A percentile compares a stretch with the other conserved stretches of the same genome.
Conservation (phyloP, 2,888 invertebrate species). For the Chalcosyrphus nemorum region DNA sequence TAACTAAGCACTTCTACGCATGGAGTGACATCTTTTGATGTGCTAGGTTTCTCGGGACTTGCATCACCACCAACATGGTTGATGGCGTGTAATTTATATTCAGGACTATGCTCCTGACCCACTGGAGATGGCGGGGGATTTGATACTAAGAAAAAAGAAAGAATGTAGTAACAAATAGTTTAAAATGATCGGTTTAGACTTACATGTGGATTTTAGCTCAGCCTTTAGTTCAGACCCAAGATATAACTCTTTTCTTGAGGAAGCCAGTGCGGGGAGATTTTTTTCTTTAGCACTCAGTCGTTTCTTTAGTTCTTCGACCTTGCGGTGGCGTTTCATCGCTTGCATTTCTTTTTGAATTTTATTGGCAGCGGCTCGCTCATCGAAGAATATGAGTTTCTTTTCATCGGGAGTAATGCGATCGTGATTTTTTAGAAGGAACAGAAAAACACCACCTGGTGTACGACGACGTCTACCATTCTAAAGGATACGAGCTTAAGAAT, state of each 20-base stretch:
- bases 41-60: conserved; percentile 78
- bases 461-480: conserved; percentile 89
- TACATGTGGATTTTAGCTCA: conserved; percentile 77
- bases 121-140: conserved; percentile 93
- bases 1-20: conserved; percentile 82
- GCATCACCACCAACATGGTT: conserved; percentile 78
- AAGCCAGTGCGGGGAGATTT: conserved; percentile 77
- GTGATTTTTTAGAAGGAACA: conserved; percentile 90
- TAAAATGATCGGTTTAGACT: neutral
- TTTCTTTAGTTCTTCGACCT: conserved; percentile 86
- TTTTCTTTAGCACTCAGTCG: conserved; percentile 82
- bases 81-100: conserved; percentile 84
- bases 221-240: conserved; percentile 76
- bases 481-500: neutral
- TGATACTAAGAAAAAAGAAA: too few species aligned
- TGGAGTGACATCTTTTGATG: conserved; percentile 75
- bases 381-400: conserved; percentile 86
- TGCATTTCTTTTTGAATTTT: conserved; percentile 84
- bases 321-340: conserved; percentile 84
- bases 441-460: conserved; percentile 93
- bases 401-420: conserved; percentile 86
- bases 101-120: conserved; percentile 86
- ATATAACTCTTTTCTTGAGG: conserved; percentile 78
- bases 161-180: too few species aligned
- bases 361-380: conserved; percentile 85